These are phyloP conservation scores for Drosophila falleni DNA, from an alignment of 2,888 invertebrate species.

Conservation along the genomic window DNA sequence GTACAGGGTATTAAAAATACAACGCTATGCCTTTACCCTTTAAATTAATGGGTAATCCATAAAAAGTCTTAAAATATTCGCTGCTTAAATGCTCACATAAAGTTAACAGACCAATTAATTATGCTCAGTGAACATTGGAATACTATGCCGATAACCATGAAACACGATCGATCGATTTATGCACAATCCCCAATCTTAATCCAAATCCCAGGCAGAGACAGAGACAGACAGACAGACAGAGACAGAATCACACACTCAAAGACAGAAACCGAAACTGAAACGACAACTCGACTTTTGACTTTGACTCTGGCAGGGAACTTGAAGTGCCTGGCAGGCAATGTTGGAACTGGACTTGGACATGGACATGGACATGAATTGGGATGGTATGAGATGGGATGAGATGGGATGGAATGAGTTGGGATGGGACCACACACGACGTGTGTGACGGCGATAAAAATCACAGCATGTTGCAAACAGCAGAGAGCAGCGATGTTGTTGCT, in stretches of 20 bases:
- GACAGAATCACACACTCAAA: conserved; percentile 1
- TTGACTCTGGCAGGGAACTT: conserved; percentile 27
- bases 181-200: conserved; percentile 22
- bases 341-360: conserved; percentile 55
- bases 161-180: conserved; percentile 46
- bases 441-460: conserved; percentile 81
- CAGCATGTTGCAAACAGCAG: conserved; percentile 79
- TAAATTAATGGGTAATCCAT: not conserved
- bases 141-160: conserved; percentile 61
- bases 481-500: conserved; percentile 42
- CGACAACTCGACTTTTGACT: conserved; percentile 20
- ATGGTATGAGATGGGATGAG: conserved; percentile 27
- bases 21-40: not conserved
- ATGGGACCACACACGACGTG: conserved; percentile 72
- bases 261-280: conserved; percentile 16
- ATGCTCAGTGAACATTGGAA: conserved; percentile 63
- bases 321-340: conserved; percentile 43
- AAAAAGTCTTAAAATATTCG: conserved; percentile 16
- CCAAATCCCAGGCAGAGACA: conserved; percentile 29
- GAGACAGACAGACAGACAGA: conserved; percentile 3
- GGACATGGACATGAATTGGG: conserved; percentile 37
- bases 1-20: not conserved
- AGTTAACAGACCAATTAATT: conserved; percentile 71
- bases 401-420: conserved; percentile 19
- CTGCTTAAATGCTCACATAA: conserved; percentile 51